Conservation (phyloP, 2,888 invertebrate species). For the Morinoia aosen region DNA sequence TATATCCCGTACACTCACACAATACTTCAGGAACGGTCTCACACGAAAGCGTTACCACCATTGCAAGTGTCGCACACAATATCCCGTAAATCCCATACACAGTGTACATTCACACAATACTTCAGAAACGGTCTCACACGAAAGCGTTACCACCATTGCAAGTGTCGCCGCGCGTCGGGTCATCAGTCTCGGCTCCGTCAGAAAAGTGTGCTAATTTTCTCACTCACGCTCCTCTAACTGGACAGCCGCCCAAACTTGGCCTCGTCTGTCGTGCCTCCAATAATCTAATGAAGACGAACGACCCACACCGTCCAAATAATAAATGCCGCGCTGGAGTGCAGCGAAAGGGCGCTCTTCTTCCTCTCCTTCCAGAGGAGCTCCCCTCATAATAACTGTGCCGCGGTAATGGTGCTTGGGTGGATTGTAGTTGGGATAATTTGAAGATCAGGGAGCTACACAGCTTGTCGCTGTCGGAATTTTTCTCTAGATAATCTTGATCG, state of each 20-base stretch:
- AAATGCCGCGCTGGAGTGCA: neutral
- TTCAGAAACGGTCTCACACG: neutral
- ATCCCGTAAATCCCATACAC: too few species aligned
- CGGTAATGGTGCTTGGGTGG: neutral
- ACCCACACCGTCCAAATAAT: neutral
- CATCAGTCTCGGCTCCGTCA: neutral
- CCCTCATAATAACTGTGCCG: neutral
- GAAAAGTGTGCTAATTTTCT: neutral
- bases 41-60: neutral
- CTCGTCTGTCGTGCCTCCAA: slow-evolving; percentile 12
- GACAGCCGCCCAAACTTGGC: neutral
- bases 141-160: neutral
- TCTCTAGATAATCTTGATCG: neutral
- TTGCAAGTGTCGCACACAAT: neutral
- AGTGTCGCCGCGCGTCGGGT: neutral
- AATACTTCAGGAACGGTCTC: neutral
- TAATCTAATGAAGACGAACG: slow-evolving; percentile 17
- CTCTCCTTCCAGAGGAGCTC: neutral
- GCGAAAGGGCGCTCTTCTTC: neutral
- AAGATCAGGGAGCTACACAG: neutral
- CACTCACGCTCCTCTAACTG: neutral
- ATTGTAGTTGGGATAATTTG: neutral
- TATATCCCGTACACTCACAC: neutral
- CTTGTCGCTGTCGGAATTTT: neutral
- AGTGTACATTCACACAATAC: neutral